Percentiles rank a stretch among this genome's conserved stretches.
Conservation (phyloP, 2,113 vertebrate species). For the Microtus pennsylvanicus region DNA sequence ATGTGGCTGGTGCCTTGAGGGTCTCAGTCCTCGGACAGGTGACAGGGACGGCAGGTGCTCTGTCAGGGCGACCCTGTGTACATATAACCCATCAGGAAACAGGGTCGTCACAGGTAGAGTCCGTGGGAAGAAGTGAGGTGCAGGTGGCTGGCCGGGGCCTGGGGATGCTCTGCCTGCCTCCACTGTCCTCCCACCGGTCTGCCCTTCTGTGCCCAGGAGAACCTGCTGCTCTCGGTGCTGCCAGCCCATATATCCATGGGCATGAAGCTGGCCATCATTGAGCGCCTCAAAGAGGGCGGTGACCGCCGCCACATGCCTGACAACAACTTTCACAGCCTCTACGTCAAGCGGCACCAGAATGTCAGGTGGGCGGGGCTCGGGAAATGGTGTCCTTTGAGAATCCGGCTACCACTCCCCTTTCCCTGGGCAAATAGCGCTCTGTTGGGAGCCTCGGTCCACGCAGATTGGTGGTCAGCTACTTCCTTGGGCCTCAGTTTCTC, state of each 20-base stretch:
- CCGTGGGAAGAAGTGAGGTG: rapidly evolving
- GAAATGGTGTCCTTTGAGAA: rapidly evolving
- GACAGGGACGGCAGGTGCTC: neutral
- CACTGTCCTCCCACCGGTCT: rapidly evolving
- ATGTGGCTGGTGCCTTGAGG: rapidly evolving
- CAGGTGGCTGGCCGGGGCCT: too few species aligned
- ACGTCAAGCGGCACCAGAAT: slow-evolving; percentile 95
- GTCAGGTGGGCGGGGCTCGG: slow-evolving; percentile 41
- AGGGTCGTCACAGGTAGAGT: too few species aligned
- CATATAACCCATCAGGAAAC: rapidly evolving
- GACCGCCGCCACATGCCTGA: slow-evolving; percentile 94
- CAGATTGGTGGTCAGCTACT: rapidly evolving
- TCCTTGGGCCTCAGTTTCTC: neutral
- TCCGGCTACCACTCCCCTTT: rapidly evolving
- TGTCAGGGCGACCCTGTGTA: neutral
- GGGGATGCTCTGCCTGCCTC: rapidly evolving
- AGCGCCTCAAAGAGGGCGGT: slow-evolving; percentile 94
- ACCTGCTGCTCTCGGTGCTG: slow-evolving; percentile 96
- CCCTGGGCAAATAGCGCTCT: neutral
- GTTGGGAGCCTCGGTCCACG: neutral
- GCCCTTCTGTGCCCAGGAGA: slow-evolving; percentile 88
- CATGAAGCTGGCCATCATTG: slow-evolving; percentile 98
- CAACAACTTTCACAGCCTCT: slow-evolving; percentile 98
- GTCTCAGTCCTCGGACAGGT: neutral
- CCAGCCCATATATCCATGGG: slow-evolving; percentile 99